These are phyloP conservation scores for Oriolus oriolus DNA, from an alignment of 2,113 vertebrate species.

Conservation along the genomic window DNA sequence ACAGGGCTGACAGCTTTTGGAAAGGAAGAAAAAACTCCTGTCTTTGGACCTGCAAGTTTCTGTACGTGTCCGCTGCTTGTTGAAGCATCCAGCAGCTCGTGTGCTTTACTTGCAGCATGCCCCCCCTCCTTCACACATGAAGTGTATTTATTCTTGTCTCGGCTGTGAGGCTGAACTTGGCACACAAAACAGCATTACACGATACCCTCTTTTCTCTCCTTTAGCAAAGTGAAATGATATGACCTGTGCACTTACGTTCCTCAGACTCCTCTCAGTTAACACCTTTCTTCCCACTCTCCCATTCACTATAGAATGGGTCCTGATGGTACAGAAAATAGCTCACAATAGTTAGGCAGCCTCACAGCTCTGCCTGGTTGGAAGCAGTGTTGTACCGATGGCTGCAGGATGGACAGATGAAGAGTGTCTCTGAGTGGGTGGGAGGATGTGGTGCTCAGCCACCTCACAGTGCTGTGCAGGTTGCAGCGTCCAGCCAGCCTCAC, in stretches of 20 bases:
- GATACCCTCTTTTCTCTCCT: background rate
- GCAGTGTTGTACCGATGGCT: background rate
- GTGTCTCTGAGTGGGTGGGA: background rate
- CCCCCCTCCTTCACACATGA: background rate
- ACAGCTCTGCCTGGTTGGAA: background rate
- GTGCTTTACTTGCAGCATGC: background rate
- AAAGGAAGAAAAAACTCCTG: background rate
- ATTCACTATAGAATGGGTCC: background rate
- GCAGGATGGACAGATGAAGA: background rate
- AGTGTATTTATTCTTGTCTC: background rate
- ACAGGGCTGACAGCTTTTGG: background rate
- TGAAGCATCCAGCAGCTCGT: background rate
- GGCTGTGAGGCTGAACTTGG: background rate
- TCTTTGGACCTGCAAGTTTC: background rate
- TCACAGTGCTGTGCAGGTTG: background rate
- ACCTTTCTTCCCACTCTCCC: background rate
- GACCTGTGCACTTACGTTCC: background rate
- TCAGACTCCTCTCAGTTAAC: background rate
- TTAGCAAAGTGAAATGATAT: background rate
- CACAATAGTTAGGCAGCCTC: background rate
- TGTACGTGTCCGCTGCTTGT: background rate
- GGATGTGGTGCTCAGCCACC: background rate
- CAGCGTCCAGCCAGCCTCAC: background rate
- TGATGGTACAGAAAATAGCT: background rate
- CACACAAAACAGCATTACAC: background rate